phyloP scores from a whole-genome alignment of 2,888 invertebrate species.

The Eueremaeus valkanovi region DNA sequence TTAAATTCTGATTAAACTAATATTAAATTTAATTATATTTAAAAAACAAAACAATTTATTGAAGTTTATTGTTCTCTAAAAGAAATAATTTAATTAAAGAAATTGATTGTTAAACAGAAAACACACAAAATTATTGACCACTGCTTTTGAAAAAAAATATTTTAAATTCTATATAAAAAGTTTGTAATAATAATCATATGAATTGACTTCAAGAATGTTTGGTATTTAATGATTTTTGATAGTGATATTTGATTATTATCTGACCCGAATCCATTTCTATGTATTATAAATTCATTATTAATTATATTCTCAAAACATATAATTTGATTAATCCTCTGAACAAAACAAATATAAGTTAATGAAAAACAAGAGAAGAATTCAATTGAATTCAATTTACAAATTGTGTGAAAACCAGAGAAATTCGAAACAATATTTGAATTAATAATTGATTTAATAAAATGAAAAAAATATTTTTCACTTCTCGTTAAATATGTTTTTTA shows the following conservation, averaged over 20 bases:
- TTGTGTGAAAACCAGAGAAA: not conserved
- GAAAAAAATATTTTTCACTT: constrained; percentile 18
- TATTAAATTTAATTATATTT: not conserved
- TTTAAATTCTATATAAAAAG: not conserved
- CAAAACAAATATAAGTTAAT: not conserved
- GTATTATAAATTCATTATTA: not conserved
- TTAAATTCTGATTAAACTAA: not conserved
- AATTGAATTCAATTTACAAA: too few relatives aligned
- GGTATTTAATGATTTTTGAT: not conserved
- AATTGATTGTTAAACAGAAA: not conserved
- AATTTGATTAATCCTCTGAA: not conserved
- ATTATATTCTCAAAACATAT: not conserved
- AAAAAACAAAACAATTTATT: not conserved
- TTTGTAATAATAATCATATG: constrained; percentile 8
- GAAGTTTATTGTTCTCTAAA: not conserved
- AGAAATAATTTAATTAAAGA: not conserved
- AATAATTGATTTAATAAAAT: not conserved
- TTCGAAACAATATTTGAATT: not conserved
- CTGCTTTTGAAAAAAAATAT: not conserved
- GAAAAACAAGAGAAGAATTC: not conserved
- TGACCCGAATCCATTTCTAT: not conserved
- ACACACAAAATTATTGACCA: not conserved
- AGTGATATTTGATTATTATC: not conserved
- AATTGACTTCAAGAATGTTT: not conserved
- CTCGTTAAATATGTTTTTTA: not conserved